These are phyloP conservation scores for Mormoops blainvillei DNA, from an alignment of 2,113 vertebrate genomes.

Conservation along the genomic window DNA sequence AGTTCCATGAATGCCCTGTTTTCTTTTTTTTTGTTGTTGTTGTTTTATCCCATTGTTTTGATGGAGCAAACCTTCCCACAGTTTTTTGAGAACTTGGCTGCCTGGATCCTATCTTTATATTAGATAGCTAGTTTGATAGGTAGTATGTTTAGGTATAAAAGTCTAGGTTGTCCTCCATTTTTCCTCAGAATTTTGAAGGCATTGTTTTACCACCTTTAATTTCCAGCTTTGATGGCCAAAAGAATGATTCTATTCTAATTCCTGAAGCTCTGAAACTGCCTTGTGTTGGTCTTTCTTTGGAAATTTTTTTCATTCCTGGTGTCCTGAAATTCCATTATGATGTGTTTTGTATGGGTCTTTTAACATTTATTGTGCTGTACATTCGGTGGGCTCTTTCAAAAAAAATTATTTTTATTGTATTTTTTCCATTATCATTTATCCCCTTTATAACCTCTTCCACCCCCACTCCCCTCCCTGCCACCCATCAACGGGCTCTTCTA, in stretches of 20 bases:
- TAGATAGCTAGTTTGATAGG: not conserved
- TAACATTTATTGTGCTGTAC: not conserved
- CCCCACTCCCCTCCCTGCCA: no score
- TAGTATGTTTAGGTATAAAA: conserved; percentile 16
- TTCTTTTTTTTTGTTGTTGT: not conserved
- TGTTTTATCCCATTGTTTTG: not conserved
- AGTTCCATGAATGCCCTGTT: not conserved
- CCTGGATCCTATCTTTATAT: not conserved
- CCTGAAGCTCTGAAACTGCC: not conserved
- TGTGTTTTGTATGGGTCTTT: not conserved
- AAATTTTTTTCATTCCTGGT: not conserved
- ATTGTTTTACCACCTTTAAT: not conserved
- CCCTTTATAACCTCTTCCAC: no score
- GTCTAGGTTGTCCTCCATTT: not conserved
- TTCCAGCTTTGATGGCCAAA: not conserved
- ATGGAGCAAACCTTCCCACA: not conserved
- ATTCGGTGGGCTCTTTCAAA: not conserved
- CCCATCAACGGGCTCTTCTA: not conserved
- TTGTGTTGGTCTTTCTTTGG: not conserved
- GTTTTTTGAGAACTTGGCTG: not conserved
- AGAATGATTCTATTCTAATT: not conserved
- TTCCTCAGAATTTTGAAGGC: not conserved
- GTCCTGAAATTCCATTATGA: not conserved
- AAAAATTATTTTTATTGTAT: no score
- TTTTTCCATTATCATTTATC: no score